Evolutionary conservation across 2,888 invertebrate genomes (phyloP).

Genomic region (Noctua pronuba): DNA sequence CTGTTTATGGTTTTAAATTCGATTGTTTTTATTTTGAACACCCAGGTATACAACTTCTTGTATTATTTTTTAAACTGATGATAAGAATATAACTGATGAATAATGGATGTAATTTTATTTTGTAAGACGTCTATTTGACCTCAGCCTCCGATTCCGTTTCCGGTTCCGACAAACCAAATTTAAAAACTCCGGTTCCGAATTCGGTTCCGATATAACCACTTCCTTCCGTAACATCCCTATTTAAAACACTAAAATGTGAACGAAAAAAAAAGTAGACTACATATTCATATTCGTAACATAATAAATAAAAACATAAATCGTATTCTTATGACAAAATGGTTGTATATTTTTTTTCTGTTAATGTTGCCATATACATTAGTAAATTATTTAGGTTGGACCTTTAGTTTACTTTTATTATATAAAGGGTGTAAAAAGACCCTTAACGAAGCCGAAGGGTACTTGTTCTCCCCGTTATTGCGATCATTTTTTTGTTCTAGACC

Average conservation of each 20-base stretch:
- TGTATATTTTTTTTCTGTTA: constrained; percentile 16
- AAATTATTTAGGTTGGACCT: background rate
- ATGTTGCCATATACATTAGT: constrained; percentile 29
- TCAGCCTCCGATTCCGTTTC: background rate
- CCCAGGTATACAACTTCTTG: too few species aligned
- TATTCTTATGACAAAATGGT: constrained; percentile 13
- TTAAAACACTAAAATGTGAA: background rate
- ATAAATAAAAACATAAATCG: constrained; percentile 13
- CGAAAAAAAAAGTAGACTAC: background rate
- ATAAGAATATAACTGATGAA: too few species aligned
- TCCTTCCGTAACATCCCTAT: background rate
- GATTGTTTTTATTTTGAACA: too few species aligned
- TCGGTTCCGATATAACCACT: background rate
- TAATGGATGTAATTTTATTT: background rate
- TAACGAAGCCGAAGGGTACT: too few species aligned
- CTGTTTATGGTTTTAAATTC: too few species aligned
- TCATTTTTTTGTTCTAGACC: too few species aligned
- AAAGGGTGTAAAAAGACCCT: too few species aligned
- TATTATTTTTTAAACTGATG: too few species aligned
- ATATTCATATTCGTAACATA: background rate
- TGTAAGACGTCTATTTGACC: background rate
- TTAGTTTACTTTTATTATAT: background rate
- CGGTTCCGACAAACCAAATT: too few species aligned
- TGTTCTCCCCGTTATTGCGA: too few species aligned
- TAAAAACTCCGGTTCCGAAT: too few species aligned